phyloP scores from a whole-genome alignment of 2,113 vertebrate genomes.

The Cepphus grylle region DNA sequence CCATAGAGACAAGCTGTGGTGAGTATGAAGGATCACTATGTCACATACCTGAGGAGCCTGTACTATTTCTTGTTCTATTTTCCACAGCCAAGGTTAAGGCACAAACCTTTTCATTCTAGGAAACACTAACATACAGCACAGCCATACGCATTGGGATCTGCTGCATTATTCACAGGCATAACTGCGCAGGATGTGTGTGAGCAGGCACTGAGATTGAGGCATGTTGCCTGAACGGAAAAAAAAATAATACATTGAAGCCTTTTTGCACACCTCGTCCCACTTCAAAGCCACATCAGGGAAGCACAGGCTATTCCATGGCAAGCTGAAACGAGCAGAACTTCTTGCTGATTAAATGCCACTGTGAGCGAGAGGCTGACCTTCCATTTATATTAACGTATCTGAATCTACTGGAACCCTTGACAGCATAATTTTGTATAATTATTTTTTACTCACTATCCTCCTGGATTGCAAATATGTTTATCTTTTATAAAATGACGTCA shows the following conservation, averaged over 20 bases:
- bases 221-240: accelerated
- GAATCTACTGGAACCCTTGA: not conserved
- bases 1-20: not conserved
- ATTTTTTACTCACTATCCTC: constrained; percentile 11
- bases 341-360: not conserved
- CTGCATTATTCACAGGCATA: not conserved
- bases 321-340: not conserved
- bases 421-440: constrained; percentile 10
- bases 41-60: not conserved
- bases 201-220: not conserved
- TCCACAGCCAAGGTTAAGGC: not conserved
- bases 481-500: constrained; percentile 14
- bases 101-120: not conserved
- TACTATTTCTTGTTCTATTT: not conserved
- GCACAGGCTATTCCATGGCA: not conserved
- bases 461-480: constrained; percentile 22
- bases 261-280: not conserved
- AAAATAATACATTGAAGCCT: not conserved
- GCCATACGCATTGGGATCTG: not conserved
- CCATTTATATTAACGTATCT: not conserved
- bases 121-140: not conserved
- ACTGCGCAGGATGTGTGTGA: accelerated
- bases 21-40: not conserved
- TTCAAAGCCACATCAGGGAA: not conserved
- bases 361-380: not conserved